Evolutionary conservation across 2,113 vertebrate genomes (phyloP).

Genomic region (Ivindomyrus marchei): DNA sequence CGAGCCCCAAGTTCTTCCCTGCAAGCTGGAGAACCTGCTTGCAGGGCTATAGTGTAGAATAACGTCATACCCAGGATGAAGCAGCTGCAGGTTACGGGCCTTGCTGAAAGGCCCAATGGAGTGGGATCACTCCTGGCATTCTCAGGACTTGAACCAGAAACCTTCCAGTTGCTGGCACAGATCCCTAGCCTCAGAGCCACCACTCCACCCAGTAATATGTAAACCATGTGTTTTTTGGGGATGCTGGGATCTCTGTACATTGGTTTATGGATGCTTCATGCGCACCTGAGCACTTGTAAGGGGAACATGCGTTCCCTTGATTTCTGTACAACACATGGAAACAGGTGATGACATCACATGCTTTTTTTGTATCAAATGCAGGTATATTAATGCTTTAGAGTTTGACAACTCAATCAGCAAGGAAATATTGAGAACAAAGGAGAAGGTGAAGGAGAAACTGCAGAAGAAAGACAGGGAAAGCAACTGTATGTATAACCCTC

Average conservation of each 20-base stretch:
- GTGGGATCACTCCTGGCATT: too few relatives aligned
- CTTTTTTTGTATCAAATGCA: constrained; percentile 36
- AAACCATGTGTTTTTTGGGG: neutral
- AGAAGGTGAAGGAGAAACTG: constrained; percentile 45
- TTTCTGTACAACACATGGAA: neutral
- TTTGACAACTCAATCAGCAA: constrained; percentile 40
- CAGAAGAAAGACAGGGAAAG: constrained; percentile 54
- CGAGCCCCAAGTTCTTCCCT: too few relatives aligned
- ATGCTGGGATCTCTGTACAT: neutral
- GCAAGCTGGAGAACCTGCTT: too few relatives aligned
- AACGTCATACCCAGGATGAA: too few relatives aligned
- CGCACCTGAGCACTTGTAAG: neutral
- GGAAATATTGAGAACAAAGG: constrained; percentile 52
- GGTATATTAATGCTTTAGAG: constrained; percentile 87
- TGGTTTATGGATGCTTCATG: neutral
- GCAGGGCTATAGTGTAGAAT: too few relatives aligned
- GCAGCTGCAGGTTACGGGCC: too few relatives aligned
- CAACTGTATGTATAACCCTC: constrained; percentile 67
- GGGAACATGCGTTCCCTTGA: neutral
- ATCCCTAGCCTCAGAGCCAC: too few relatives aligned
- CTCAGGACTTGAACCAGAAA: too few relatives aligned
- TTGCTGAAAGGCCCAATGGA: too few relatives aligned
- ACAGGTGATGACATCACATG: neutral
- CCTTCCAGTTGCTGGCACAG: too few relatives aligned
- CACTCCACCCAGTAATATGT: neutral